phyloP scores from a whole-genome alignment of 2,797 vertebrate species.

The Martes flavigula region DNA sequence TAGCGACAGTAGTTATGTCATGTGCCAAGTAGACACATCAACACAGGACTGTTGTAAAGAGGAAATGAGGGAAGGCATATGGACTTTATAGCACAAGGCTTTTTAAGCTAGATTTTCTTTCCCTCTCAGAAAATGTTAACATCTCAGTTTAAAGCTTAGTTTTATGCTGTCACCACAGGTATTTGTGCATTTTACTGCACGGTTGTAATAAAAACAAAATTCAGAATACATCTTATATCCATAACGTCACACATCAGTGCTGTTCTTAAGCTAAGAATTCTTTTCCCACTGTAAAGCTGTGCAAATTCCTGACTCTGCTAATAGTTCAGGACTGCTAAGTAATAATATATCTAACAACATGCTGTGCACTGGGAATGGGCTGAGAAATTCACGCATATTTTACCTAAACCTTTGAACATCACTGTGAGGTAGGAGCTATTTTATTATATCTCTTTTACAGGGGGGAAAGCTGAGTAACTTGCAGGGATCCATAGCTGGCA shows the following conservation, averaged over 20 bases:
- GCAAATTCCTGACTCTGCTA: neutral
- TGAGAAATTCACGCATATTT: neutral
- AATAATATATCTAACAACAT: neutral
- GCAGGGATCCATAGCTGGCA: neutral
- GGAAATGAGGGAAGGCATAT: neutral
- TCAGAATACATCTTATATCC: neutral
- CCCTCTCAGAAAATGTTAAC: neutral
- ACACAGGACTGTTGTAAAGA: neutral
- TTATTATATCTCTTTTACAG: neutral
- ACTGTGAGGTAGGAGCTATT: neutral
- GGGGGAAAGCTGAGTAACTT: neutral
- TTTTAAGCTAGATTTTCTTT: neutral
- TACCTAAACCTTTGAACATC: neutral
- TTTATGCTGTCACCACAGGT: neutral
- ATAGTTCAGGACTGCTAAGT: neutral
- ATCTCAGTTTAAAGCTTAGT: neutral
- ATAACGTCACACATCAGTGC: neutral
- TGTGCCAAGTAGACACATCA: neutral
- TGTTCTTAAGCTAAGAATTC: neutral
- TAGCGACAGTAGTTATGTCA: neutral
- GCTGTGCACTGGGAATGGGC: neutral
- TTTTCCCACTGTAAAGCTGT: neutral
- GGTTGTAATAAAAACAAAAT: constrained; percentile 5
- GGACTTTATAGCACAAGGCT: neutral
- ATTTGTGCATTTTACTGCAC: neutral